phyloP scores from a whole-genome alignment of 1,140 invertebrate genomes.

The Pseudoatta argentina region DNA sequence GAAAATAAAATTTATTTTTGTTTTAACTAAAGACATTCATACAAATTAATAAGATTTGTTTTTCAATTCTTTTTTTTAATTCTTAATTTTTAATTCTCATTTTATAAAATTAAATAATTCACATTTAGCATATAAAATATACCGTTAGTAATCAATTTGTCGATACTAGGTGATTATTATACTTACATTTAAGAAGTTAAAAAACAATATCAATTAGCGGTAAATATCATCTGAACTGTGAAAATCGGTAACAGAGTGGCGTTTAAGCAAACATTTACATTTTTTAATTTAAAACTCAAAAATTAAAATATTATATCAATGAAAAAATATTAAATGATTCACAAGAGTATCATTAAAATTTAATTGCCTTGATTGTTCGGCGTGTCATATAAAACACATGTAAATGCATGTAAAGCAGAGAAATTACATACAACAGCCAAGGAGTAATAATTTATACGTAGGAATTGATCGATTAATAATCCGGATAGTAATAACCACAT shows the following conservation, averaged over 20 bases:
- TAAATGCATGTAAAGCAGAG: constrained; percentile 38
- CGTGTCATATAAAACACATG: constrained; percentile 29
- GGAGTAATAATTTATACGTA: constrained; percentile 50
- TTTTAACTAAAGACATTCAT: neutral
- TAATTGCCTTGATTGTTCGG: neutral
- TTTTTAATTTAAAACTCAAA: neutral
- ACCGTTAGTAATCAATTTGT: neutral
- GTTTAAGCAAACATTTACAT: neutral
- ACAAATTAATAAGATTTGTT: neutral
- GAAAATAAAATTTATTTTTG: neutral
- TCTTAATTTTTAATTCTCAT: neutral
- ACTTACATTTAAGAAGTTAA: neutral
- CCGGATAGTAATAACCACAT: constrained; percentile 23
- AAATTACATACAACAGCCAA: constrained; percentile 20
- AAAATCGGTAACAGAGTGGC: neutral
- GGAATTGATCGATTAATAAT: constrained; percentile 61
- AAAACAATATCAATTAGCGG: neutral
- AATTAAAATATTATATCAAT: neutral
- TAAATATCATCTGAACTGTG: neutral
- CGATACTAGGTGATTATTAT: neutral
- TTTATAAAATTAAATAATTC: neutral
- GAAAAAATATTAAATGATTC: neutral
- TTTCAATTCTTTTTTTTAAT: no score
- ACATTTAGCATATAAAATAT: neutral
- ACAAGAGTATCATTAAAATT: constrained; percentile 2